Base-by-base conservation (phyloP, 1,140 invertebrate species). In the Drusus annulatus region DNA sequence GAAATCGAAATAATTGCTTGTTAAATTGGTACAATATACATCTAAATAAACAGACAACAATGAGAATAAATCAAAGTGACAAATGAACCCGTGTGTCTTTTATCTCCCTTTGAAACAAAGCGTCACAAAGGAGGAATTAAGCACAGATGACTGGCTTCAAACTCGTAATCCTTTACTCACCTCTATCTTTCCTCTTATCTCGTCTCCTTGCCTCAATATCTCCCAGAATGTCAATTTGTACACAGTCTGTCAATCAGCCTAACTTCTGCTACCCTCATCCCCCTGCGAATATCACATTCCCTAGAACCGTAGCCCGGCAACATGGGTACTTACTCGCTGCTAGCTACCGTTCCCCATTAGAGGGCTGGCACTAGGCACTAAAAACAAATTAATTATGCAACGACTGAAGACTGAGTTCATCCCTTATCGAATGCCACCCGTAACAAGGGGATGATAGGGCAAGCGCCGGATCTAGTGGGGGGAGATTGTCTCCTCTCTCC, bases 331-430 rank as follows among this genome's bases (percentile, higher is more conserved):
- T 31, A 78, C 10, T 45, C 13, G 36, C 36, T 45, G 10, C 36
- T 13, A 45, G 10, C 36, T 13, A 45, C 36, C 36, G 10, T 13
- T 13, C 31, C 36, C 36, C 10, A 45, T 80, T 75, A 76, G 77
- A 79, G 69, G 76, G 74, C 68, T 76, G 36, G 78, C 62, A 79
- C 69, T 51, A 82, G 71, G 77, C 76, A 75, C 81, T 83, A 83
- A 83, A 83, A 83, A 83, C 78, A 83, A 83, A 83, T 83, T 83
- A 83, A 83, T 83, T 83, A 83, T 83, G 81, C 81, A 83, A 71
- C 73, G 52, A 74, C 21, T 63, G 69, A 75, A 75, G 71, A 75
- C 71, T 75, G 51, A 23, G 71, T 73, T 60, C 71, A 68, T 63
- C 78, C 78, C 78, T 80, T 80, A 74, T 74, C 78, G 69, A 74